Base-by-base conservation (phyloP, 2,113 vertebrate genomes). In the Brienomyrus brachyistius region DNA sequence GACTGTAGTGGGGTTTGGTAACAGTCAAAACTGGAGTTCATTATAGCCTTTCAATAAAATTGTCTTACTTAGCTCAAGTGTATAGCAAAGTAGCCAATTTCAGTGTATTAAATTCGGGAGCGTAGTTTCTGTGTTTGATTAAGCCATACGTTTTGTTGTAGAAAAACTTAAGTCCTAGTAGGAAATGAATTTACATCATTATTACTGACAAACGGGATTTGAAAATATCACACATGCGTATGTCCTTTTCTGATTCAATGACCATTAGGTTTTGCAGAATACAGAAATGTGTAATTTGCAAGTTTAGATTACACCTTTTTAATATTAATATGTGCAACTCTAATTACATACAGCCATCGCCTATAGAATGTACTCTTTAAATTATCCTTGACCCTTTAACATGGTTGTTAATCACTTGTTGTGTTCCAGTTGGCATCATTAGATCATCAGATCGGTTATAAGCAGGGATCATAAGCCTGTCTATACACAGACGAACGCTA, bases 171-270 rank as follows among this genome's bases (percentile, higher is more conserved):
- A 77, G 70, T 77, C 5, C 5, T 77, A 77, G 35, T 5, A 40
- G 74, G 35, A 80, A 80, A 40, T 17, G 47, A n/a, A 27, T 31
- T 50, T 50, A 27, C 83, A 50, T 86, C 3, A 51, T n/a, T 86
- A 51, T 86, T 86, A 85, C 43, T 85, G 47, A n/a, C 47, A 48
- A 85, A n/a, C n/a, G n/a, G 48, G 45, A 85, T 85, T 51, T 85
- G 15, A 47, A 45, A 48, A 48, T 84, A 27, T 50, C 48, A 48
- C 83, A 11, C 10, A 85, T 85, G 4, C 11, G 1, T 48, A 51
- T 85, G 48, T 85, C 4, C 23, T 48, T 23, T 85, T 48, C 83
- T 51, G 23, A 50, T 48, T 85, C 40, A 45, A 23, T 85, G 74
- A 43, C 43, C 83, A 6, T 15, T 86, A 86, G 48, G 45, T 19